These are phyloP conservation scores for Notiomystis cincta DNA, from an alignment of 2,113 vertebrate species.

Conservation along the genomic window DNA sequence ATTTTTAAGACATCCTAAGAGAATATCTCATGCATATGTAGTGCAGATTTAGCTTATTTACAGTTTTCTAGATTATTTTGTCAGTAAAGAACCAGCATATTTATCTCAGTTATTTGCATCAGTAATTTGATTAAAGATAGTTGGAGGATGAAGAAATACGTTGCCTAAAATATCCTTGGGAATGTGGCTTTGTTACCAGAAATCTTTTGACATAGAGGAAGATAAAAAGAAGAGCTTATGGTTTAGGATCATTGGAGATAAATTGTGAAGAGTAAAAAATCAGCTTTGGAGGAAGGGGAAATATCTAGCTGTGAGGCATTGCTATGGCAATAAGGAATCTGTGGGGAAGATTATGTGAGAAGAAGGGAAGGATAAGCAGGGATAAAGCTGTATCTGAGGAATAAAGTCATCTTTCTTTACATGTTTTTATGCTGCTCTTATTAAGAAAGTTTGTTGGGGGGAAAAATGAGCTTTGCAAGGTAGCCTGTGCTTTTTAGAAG, in stretches of 20 bases:
- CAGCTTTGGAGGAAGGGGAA: conserved; percentile 44
- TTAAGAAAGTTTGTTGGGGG: not conserved
- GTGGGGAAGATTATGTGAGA: conserved; percentile 32
- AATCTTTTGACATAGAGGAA: conserved; percentile 19
- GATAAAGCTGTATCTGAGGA: conserved; percentile 47
- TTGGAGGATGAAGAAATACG: not conserved
- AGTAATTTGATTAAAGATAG: conserved; percentile 50
- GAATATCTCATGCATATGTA: not conserved
- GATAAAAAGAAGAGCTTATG: conserved; percentile 53
- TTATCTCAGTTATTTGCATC: conserved; percentile 45
- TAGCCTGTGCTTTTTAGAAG: not conserved
- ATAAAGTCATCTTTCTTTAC: conserved; percentile 27
- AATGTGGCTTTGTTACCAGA: conserved; percentile 35
- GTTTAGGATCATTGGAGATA: conserved; percentile 44
- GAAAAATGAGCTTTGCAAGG: not conserved
- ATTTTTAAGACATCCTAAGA: not conserved
- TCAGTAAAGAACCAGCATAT: not conserved
- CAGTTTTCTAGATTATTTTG: conserved; percentile 36
- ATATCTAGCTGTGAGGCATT: conserved; percentile 54
- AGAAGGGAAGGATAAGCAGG: conserved; percentile 36
- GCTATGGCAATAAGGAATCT: conserved; percentile 43
- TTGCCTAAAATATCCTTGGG: conserved; percentile 21
- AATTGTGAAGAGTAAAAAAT: conserved; percentile 44
- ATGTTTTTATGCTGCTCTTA: not conserved
- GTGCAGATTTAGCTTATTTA: conserved; percentile 29